A percentile compares a stretch with the other conserved stretches of the same genome.
phyloP scores from a whole-genome alignment of 1,140 invertebrate genomes.

The Phortica variegata region DNA sequence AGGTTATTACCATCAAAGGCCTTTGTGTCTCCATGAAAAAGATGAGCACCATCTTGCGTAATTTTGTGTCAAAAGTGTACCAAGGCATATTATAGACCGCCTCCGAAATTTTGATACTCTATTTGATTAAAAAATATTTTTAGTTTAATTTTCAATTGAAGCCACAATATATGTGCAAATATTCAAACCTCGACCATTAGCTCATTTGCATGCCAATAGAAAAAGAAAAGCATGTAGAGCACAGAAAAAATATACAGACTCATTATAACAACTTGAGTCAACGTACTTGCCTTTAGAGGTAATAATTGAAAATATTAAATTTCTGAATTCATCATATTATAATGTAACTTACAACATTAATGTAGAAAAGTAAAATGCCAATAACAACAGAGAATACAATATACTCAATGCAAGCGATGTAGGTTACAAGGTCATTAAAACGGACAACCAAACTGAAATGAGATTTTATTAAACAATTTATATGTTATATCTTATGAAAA shows the following conservation, averaged over 20 bases:
- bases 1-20: slow-evolving; percentile 41
- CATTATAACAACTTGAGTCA: slow-evolving; percentile 24
- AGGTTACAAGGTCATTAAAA: slow-evolving; percentile 36
- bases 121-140: neutral
- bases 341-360: slow-evolving; percentile 38
- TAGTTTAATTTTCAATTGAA: neutral
- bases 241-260: slow-evolving; percentile 51
- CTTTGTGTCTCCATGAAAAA: slow-evolving; percentile 44
- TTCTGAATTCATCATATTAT: neutral
- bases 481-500: neutral
- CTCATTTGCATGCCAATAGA: slow-evolving; percentile 49
- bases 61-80: slow-evolving; percentile 25
- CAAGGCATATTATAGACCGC: slow-evolving; percentile 38
- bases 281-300: slow-evolving; percentile 21
- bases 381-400: slow-evolving; percentile 45
- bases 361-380: slow-evolving; percentile 38
- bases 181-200: slow-evolving; percentile 32
- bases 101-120: slow-evolving; percentile 29
- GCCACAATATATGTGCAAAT: neutral
- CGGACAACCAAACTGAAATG: slow-evolving; percentile 32
- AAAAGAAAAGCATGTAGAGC: slow-evolving; percentile 48
- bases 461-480: neutral
- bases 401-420: slow-evolving; percentile 37
- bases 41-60: slow-evolving; percentile 40
- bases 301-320: neutral